phyloP scores from a whole-genome alignment of 2,888 invertebrate genomes.

The Lydus trimaculatus region DNA sequence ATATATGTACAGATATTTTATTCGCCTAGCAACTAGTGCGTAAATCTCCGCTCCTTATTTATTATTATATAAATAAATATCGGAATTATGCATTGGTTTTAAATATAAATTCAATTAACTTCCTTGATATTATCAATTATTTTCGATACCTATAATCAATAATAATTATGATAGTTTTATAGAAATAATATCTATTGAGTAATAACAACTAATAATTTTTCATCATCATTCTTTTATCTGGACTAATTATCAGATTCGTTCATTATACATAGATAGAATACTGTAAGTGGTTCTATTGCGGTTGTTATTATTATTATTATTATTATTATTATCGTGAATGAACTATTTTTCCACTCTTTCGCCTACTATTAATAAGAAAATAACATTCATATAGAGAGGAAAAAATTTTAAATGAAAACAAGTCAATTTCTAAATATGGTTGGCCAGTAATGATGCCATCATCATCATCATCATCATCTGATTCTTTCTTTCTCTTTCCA shows the following conservation, averaged over 20 bases:
- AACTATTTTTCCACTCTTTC: not conserved
- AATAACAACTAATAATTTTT: not conserved
- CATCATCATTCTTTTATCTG: not conserved
- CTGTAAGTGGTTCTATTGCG: not conserved
- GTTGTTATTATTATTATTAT: not conserved
- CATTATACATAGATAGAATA: not conserved
- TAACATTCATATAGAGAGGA: not conserved
- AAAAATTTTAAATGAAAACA: not conserved
- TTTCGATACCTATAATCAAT: not conserved
- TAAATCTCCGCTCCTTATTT: not conserved
- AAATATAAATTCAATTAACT: not conserved
- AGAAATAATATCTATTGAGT: not conserved
- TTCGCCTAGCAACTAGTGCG: too few species aligned
- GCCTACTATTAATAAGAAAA: not conserved
- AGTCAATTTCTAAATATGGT: not conserved
- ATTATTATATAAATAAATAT: not conserved
- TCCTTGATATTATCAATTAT: not conserved
- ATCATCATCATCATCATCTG: too few species aligned
- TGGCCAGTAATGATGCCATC: constrained; percentile 19
- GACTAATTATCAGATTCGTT: not conserved
- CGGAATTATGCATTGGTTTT: not conserved
- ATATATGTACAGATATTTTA: too few species aligned
- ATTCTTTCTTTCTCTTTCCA: too few species aligned
- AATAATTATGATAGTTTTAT: not conserved
- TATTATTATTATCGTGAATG: not conserved